phyloP scores from a whole-genome alignment of 2,113 vertebrate species.

The Sardina pilchardus region DNA sequence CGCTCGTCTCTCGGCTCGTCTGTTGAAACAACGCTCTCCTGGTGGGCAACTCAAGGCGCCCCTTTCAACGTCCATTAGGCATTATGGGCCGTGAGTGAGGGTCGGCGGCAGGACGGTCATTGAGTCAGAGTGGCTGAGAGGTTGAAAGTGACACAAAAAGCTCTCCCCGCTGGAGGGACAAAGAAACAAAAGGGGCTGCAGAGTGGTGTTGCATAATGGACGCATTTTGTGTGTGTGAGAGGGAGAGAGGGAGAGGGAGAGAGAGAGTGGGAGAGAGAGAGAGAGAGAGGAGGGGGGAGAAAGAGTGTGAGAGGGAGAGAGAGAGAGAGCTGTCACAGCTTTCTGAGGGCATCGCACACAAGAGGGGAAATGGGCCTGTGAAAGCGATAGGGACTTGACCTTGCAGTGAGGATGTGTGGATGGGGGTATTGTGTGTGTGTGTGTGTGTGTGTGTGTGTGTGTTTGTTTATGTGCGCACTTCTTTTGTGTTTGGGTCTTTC shows the following conservation, averaged over 20 bases:
- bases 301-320: constrained; percentile 23
- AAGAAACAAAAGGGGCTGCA: neutral
- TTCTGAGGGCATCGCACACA: neutral
- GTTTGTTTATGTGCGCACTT: neutral
- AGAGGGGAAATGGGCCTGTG: constrained; percentile 35
- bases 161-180: neutral
- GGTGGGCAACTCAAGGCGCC: neutral
- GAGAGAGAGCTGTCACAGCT: constrained; percentile 32
- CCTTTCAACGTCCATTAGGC: neutral
- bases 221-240: neutral
- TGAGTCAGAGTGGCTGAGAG: constrained; percentile 29
- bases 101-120: neutral
- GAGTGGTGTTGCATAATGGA: constrained; percentile 13
- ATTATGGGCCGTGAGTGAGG: neutral
- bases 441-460: neutral
- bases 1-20: neutral
- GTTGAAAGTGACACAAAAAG: constrained; percentile 28
- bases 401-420: constrained; percentile 19
- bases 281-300: constrained; percentile 31
- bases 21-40: neutral
- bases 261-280: constrained; percentile 27
- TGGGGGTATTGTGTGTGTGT: neutral
- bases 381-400: constrained; percentile 52
- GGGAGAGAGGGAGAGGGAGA: neutral
- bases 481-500: neutral